Percentiles rank a stretch among this genome's conserved stretches.
These are phyloP conservation scores for Ectropis grisescens DNA, from an alignment of 1,140 invertebrate species.

Conservation along the genomic window DNA sequence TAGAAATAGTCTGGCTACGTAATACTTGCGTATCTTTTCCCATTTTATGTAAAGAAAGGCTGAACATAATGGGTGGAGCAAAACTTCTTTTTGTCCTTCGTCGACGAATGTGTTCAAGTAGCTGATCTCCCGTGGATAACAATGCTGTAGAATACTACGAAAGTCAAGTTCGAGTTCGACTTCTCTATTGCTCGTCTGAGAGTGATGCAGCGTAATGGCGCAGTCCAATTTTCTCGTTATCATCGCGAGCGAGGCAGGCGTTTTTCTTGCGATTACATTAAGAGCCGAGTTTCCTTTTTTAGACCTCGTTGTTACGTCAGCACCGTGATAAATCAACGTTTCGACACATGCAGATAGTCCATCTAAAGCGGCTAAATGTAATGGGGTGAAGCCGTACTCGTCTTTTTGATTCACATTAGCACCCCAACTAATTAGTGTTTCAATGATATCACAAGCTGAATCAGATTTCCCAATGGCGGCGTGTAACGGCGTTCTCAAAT, in stretches of 20 bases:
- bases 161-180: constrained; percentile 87
- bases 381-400: constrained; percentile 89
- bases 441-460: constrained; percentile 81
- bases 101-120: constrained; percentile 87
- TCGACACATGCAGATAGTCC: constrained; percentile 88
- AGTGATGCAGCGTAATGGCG: constrained; percentile 83
- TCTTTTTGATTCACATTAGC: constrained; percentile 89
- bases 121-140: constrained; percentile 83
- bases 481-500: constrained; percentile 82
- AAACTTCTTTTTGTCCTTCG: constrained; percentile 85
- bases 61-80: constrained; percentile 86
- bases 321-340: constrained; percentile 84
- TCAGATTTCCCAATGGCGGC: constrained; percentile 83
- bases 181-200: constrained; percentile 81
- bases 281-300: constrained; percentile 86
- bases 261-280: constrained; percentile 86
- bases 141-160: constrained; percentile 82
- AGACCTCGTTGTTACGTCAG: constrained; percentile 86
- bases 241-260: constrained; percentile 83
- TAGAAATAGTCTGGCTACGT: constrained; percentile 82
- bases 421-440: constrained; percentile 80
- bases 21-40: constrained; percentile 91
- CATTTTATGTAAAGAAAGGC: constrained; percentile 89
- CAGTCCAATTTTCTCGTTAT: constrained; percentile 82
- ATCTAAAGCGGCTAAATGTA: constrained; percentile 89